Evolutionary conservation across 2,888 invertebrate genomes (phyloP), one percentile per base, ranked within the genome.

Genomic region (Chymomyza caudatula): DNA sequence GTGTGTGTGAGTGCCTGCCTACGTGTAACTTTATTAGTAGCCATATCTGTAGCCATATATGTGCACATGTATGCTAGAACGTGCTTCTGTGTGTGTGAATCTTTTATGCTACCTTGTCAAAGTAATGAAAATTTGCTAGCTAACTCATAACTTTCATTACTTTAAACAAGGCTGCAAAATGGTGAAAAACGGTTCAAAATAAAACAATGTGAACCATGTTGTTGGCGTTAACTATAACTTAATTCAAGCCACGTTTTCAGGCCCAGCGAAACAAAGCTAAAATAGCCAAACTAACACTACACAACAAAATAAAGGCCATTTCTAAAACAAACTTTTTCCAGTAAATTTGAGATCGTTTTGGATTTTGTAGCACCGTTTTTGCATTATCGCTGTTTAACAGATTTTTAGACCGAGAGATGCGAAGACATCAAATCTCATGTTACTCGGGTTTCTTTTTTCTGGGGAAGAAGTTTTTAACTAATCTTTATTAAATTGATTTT

Each of bases 91-190:
- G 56, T 22, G 56, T 44, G 44, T 4, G 42, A 23, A 13, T 49
- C 58, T 66, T 51, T 68, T 69, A 67, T 84, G 85, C 71, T 81
- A 73, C 76, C 82, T 81, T 79, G 85, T 78, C 85, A 85, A 85
- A 85, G 85, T 85, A 79, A 85, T 80, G 83, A 71, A 71, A 79
- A 60, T 67, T 37, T 37, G 29, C 29, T 11, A 37, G 29, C 29
- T 37, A 11, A 37, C 29, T 37, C 29, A 37, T 37, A 37, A 37
- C 11, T 37, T 37, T 37, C 29, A 37, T 37, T 37, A 37, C 11
- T 37, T 37, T 37, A 37, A 11, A 37, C 11, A 11, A 37, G 29
- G 11, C 29, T 8, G 29, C 8, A 37, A 37, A 37, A 11, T 37
- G 11, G 8, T 37, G 8, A 8, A 11, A 37, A 37, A 2, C 29